A percentile compares a stretch with the other conserved stretches of the same genome.
Evolutionary conservation across 1,140 invertebrate species (phyloP).

Genomic region (Ostrea edulis): DNA sequence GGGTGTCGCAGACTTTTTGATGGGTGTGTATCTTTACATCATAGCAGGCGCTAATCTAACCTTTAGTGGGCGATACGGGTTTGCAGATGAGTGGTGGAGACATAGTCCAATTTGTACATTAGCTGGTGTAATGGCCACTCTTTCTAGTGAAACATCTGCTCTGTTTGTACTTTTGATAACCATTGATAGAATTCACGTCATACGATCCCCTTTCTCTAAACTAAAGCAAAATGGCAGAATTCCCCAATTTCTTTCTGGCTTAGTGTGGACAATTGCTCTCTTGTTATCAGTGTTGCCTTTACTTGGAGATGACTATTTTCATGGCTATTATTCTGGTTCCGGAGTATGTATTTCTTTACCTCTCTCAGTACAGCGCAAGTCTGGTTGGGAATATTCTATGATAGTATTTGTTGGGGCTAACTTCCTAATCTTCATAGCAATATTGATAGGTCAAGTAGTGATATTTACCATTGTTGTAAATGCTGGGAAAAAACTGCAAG

Average conservation of each 20-base stretch:
- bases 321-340: slow-evolving; percentile 60
- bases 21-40: slow-evolving; percentile 82
- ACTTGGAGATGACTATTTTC: slow-evolving; percentile 49
- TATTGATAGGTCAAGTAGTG: slow-evolving; percentile 59
- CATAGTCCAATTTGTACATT: slow-evolving; percentile 81
- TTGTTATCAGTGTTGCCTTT: slow-evolving; percentile 16
- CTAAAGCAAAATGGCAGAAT: slow-evolving; percentile 30
- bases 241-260: neutral
- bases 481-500: neutral
- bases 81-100: slow-evolving; percentile 81
- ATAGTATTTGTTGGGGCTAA: slow-evolving; percentile 63
- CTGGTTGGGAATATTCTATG: slow-evolving; percentile 62
- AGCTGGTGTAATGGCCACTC: slow-evolving; percentile 85
- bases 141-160: slow-evolving; percentile 85
- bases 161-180: slow-evolving; percentile 71
- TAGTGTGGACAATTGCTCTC: slow-evolving; percentile 25
- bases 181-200: slow-evolving; percentile 66
- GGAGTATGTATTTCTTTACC: slow-evolving; percentile 67
- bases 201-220: slow-evolving; percentile 67
- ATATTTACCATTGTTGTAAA: slow-evolving; percentile 57
- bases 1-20: slow-evolving; percentile 82
- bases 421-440: slow-evolving; percentile 56
- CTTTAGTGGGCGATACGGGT: slow-evolving; percentile 82
- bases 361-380: slow-evolving; percentile 49
- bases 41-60: slow-evolving; percentile 81